Conservation (phyloP, 2,888 invertebrate species). For the Acronicta aceris region DNA sequence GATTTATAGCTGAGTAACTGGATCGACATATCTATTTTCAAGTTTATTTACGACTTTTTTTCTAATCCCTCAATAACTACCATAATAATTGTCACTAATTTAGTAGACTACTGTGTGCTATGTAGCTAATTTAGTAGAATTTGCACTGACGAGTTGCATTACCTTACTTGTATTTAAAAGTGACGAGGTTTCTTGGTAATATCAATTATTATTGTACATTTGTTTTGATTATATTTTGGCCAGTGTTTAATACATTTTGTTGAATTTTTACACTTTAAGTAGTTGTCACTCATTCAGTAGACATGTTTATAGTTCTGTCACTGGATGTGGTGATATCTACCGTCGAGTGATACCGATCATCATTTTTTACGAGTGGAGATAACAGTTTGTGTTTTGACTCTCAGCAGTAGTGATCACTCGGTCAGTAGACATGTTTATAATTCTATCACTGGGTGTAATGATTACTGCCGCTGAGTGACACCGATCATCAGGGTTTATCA, state of each 20-base stretch:
- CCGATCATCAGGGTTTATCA: background rate
- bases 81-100: constrained; percentile 13
- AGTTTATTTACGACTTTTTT: background rate
- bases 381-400: constrained; percentile 13
- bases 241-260: no score
- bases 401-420: constrained; percentile 14
- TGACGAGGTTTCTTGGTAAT: no score
- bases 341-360: constrained; percentile 20
- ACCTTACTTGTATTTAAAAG: no score
- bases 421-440: constrained; percentile 4
- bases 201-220: no score
- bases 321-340: constrained; percentile 34
- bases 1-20: constrained; percentile 1
- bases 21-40: background rate
- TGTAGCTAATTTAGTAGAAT: no score
- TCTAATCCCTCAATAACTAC: background rate
- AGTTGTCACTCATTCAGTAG: no score
- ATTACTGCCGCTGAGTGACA: background rate
- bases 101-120: constrained; percentile 12
- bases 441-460: constrained; percentile 5
- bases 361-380: constrained; percentile 37
- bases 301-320: constrained; percentile 33
- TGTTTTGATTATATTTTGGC: no score
- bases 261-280: no score
- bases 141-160: no score